These are phyloP conservation scores for Drosophila orena DNA, from an alignment of 1,140 invertebrate genomes.

Conservation along the genomic window DNA sequence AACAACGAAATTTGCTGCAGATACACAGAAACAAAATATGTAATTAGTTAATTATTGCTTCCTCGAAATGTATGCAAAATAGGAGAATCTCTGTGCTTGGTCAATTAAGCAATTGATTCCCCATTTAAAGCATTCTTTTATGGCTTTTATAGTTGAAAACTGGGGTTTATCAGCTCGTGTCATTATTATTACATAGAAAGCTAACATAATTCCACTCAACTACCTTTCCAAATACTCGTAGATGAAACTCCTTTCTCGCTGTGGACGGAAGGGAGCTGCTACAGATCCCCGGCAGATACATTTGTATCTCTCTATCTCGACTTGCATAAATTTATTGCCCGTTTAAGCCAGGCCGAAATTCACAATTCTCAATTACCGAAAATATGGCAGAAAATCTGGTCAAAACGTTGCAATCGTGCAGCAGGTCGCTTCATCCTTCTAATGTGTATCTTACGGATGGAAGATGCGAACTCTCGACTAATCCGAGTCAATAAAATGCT, in stretches of 20 bases:
- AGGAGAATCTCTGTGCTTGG: too few relatives aligned
- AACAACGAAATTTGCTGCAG: constrained; percentile 38
- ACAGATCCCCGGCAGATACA: constrained; percentile 7
- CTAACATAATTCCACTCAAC: too few relatives aligned
- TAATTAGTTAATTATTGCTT: neutral
- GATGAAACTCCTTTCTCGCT: neutral
- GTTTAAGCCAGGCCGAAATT: constrained; percentile 45
- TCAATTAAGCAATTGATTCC: too few relatives aligned
- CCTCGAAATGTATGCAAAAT: too few relatives aligned
- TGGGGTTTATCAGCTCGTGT: too few relatives aligned
- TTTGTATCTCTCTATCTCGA: constrained; percentile 14
- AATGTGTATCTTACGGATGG: constrained; percentile 41
- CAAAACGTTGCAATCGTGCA: constrained; percentile 19
- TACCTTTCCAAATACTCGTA: neutral
- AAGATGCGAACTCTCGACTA: constrained; percentile 26
- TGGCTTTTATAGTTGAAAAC: too few relatives aligned
- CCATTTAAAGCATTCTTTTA: too few relatives aligned
- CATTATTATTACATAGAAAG: too few relatives aligned
- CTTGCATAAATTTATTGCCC: constrained; percentile 66
- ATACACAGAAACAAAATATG: neutral
- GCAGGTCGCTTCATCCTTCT: constrained; percentile 7
- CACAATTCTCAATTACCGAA: constrained; percentile 61
- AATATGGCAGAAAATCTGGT: constrained; percentile 16
- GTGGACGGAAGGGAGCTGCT: neutral
- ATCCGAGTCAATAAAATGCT: constrained; percentile 77